Conservation (phyloP, 1,140 invertebrate species). For the Trichonephila inaurata region DNA sequence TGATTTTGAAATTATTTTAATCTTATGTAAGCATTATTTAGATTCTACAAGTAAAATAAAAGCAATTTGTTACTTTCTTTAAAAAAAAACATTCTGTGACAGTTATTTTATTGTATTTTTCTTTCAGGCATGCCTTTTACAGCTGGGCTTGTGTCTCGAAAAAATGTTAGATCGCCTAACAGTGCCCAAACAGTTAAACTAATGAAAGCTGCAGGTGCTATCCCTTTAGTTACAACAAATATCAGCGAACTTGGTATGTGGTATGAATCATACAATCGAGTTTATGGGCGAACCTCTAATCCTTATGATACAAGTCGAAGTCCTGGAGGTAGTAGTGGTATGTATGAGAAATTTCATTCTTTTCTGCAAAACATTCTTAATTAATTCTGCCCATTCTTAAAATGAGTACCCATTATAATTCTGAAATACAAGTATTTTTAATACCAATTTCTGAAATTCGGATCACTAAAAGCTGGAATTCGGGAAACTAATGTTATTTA, state of each 20-base stretch:
- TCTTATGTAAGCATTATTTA: too few relatives aligned
- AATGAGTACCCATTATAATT: too few relatives aligned
- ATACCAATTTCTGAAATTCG: too few relatives aligned
- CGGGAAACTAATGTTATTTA: too few relatives aligned
- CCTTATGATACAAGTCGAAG: conserved; percentile 93
- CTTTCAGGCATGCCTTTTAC: conserved; percentile 83
- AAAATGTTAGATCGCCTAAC: conserved; percentile 83
- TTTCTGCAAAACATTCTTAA: too few relatives aligned
- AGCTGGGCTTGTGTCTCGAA: conserved; percentile 79
- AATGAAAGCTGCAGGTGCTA: conserved; percentile 87
- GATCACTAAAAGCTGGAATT: too few relatives aligned
- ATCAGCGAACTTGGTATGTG: conserved; percentile 91
- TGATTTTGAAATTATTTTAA: too few relatives aligned
- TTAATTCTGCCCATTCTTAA: too few relatives aligned
- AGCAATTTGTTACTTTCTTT: too few relatives aligned
- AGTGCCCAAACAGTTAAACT: conserved; percentile 87
- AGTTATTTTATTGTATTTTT: not conserved
- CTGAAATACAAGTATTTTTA: too few relatives aligned
- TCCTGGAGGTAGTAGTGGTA: conserved; percentile 85
- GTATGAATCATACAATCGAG: conserved; percentile 93
- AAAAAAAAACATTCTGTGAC: too few relatives aligned
- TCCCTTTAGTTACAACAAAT: conserved; percentile 89
- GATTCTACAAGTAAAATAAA: too few relatives aligned
- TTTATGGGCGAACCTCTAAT: conserved; percentile 92
- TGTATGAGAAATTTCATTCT: conserved; percentile 78